Conservation (phyloP, 1,140 invertebrate genomes). For the Anoplophora glabripennis region DNA sequence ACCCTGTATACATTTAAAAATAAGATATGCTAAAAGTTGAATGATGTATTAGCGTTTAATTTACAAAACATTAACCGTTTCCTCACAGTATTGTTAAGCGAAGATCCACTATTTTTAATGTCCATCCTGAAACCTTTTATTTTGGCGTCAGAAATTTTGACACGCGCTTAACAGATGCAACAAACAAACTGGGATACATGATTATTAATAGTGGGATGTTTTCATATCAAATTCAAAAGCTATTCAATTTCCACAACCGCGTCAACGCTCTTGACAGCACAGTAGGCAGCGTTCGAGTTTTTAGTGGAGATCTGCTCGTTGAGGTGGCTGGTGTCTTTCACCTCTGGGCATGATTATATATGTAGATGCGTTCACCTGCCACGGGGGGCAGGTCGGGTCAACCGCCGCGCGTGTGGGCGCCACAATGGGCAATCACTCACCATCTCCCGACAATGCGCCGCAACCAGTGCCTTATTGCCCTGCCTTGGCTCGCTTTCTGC, state of each 20-base stretch:
- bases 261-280: not conserved
- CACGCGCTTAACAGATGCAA: not conserved
- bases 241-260: not conserved
- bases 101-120: no score
- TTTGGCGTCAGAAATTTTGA: no score
- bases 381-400: conserved; percentile 30
- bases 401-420: conserved; percentile 36
- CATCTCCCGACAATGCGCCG: conserved; percentile 31
- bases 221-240: not conserved
- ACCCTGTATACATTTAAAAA: no score
- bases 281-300: not conserved
- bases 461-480: conserved; percentile 10
- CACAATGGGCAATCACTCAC: conserved; percentile 40
- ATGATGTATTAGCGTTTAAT: no score
- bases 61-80: no score
- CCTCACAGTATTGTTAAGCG: no score
- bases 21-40: no score
- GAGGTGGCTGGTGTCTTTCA: conserved; percentile 25
- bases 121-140: no score
- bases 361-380: conserved; percentile 37
- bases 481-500: not conserved
- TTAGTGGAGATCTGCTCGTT: not conserved
- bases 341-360: conserved; percentile 25
- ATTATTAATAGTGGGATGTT: not conserved
- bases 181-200: not conserved